Evolutionary conservation across 1,140 invertebrate species (phyloP).

Genomic region (Conopomorpha cramerella): DNA sequence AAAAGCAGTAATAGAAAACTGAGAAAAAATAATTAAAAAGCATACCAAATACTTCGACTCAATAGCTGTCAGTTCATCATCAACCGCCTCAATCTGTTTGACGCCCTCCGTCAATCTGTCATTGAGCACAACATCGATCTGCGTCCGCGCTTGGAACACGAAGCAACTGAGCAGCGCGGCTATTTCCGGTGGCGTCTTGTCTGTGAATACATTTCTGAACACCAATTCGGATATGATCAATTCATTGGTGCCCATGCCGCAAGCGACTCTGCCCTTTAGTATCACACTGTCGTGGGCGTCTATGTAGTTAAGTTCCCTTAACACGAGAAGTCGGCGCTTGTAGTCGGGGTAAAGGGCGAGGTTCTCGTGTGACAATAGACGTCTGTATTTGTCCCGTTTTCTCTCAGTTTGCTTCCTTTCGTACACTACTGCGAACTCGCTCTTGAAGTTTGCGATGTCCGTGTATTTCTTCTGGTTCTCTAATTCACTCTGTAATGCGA

Average conservation of each 20-base stretch:
- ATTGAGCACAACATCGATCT: constrained; percentile 59
- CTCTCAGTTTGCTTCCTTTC: constrained; percentile 73
- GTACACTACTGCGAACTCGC: constrained; percentile 76
- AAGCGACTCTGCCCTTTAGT: constrained; percentile 76
- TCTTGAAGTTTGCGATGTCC: constrained; percentile 58
- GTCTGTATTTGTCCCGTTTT: constrained; percentile 72
- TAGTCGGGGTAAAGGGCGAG: constrained; percentile 89
- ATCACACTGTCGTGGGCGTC: constrained; percentile 63
- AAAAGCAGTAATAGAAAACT: no score
- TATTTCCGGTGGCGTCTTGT: constrained; percentile 87
- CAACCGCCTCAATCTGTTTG: constrained; percentile 36
- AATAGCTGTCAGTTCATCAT: constrained; percentile 38
- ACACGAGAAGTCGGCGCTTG: constrained; percentile 78
- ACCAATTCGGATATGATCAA: constrained; percentile 95
- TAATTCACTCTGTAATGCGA: constrained; percentile 28
- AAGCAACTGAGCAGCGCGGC: constrained; percentile 89
- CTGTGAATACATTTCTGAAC: constrained; percentile 88
- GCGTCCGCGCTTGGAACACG: constrained; percentile 86
- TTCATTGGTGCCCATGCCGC: constrained; percentile 94
- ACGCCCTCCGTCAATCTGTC: constrained; percentile 57
- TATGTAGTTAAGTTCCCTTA: constrained; percentile 75
- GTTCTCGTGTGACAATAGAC: constrained; percentile 81
- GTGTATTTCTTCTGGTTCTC: constrained; percentile 32
- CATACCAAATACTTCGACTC: constrained; percentile 48
- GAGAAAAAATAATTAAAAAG: no score